These are phyloP conservation scores for Bombus waltoni DNA, from an alignment of 1,140 invertebrate species.

Conservation along the genomic window DNA sequence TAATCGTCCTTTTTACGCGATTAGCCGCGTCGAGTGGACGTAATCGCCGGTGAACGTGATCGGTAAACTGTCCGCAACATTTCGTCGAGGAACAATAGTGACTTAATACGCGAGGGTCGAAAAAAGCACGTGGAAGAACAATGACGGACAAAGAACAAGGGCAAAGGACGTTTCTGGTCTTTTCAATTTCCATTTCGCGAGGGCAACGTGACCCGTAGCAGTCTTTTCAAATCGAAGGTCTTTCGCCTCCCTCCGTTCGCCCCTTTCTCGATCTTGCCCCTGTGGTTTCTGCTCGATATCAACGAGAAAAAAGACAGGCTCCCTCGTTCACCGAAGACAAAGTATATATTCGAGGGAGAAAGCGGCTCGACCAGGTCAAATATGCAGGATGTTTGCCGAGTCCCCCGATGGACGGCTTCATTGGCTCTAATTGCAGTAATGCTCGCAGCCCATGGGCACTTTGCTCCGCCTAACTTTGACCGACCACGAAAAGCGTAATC, in stretches of 20 bases:
- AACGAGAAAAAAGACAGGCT: conserved; percentile 20
- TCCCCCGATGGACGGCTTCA: conserved; percentile 68
- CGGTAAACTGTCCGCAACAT: conserved; percentile 9
- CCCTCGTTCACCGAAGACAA: conserved; percentile 3
- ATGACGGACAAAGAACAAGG: neutral
- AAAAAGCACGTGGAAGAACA: conserved; percentile 4
- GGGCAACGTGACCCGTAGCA: conserved; percentile 2
- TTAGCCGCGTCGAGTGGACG: neutral
- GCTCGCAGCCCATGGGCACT: conserved; percentile 68
- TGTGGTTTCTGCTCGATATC: neutral
- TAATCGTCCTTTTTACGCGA: conserved; percentile 1
- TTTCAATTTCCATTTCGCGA: conserved; percentile 36
- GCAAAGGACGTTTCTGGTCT: neutral
- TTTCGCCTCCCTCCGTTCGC: neutral
- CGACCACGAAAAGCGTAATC: conserved; percentile 58
- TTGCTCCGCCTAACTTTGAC: conserved; percentile 55
- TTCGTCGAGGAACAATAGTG: conserved; percentile 22
- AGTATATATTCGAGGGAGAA: conserved; percentile 43
- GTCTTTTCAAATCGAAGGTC: conserved; percentile 50
- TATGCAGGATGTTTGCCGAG: conserved; percentile 75
- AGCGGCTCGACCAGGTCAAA: conserved; percentile 67
- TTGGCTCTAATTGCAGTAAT: conserved; percentile 77
- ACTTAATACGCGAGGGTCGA: conserved; percentile 7
- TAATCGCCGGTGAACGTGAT: conserved; percentile 14
- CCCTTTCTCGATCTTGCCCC: neutral